Base-by-base conservation (phyloP, 2,797 vertebrate genomes). In the Ctenosaura bakeri region DNA sequence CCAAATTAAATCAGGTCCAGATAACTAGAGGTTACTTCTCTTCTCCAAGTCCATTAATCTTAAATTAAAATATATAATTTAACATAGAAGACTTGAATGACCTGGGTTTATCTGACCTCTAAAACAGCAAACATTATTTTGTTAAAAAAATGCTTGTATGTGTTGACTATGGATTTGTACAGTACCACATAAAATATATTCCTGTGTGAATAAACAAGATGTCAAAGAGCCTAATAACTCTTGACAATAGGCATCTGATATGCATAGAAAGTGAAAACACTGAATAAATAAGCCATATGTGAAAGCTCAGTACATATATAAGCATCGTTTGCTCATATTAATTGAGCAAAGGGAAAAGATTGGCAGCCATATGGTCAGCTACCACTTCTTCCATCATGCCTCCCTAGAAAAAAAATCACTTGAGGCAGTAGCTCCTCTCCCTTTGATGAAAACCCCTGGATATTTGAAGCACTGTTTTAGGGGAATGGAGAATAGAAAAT, bases 151-250 rank as follows among this genome's bases (percentile, higher is more conserved):
- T 71, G 71, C n/a, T 73, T 73, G 35, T 54, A 24, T 54, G n/a
- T 56, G 20, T 56, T 64, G 12, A 56, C 54, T 50, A 85, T 38
- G 14, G 20, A 50, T 83, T 83, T 62, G n/a, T 22, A 26, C 20
- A 24, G 35, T 35, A 74, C 50, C 35, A 13, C 18, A 59, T 20
- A 66, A 66, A 66, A 66, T 66, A 66, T 29, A 26, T 66, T 29
- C 29, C 26, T 54, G 26, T 26, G 89, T 83, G 32, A 91, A 90
- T 54, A 91, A 94, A 90, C 62, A 13, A 95, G 91, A 18, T 88
- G 66, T 74, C 38, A 90, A 42, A 90, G 56, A 93, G 85, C 87
- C n/a, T 85, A 90, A 89, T 91, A 0, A 32, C 73, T 93, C 38
- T 38, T 87, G 79, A 86, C 81, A 10, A 64, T 69, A 29, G 52